phyloP scores from a whole-genome alignment of 2,797 vertebrate genomes.

The Macroramphosus scolopax region DNA sequence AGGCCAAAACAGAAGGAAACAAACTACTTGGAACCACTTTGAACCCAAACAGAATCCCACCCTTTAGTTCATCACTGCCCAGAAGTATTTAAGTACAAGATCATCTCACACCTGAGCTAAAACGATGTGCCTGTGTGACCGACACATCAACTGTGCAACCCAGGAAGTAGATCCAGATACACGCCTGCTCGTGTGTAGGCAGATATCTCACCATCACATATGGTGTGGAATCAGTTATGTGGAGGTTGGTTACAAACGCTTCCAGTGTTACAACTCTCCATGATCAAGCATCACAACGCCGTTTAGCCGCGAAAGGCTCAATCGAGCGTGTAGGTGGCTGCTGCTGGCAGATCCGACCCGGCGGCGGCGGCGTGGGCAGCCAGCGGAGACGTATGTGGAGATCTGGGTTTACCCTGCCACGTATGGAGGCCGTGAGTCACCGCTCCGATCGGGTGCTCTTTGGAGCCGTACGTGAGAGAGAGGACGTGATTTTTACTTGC shows the following conservation, averaged over 20 bases:
- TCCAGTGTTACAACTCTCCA: background rate
- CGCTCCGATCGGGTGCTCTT: slow-evolving; percentile 35
- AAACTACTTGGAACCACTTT: too few species aligned
- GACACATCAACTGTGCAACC: too few species aligned
- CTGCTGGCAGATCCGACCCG: slow-evolving; percentile 11
- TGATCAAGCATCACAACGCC: slow-evolving; percentile 10
- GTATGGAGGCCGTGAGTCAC: slow-evolving; percentile 53
- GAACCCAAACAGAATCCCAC: too few species aligned
- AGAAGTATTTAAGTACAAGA: too few species aligned
- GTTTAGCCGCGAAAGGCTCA: slow-evolving; percentile 1
- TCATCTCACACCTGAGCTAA: too few species aligned
- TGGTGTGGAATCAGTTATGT: slow-evolving; percentile 4
- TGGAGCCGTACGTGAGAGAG: slow-evolving; percentile 14
- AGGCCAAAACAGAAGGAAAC: too few species aligned
- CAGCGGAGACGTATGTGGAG: slow-evolving; percentile 26
- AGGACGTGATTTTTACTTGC: slow-evolving; percentile 8
- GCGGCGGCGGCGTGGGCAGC: slow-evolving; percentile 21
- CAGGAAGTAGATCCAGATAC: background rate
- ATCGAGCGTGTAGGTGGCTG: slow-evolving; percentile 22
- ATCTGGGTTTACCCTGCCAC: slow-evolving; percentile 48
- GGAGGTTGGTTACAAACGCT: background rate
- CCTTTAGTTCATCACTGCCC: too few species aligned
- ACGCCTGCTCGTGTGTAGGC: too few species aligned
- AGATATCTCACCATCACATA: too few species aligned
- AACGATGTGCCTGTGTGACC: too few species aligned